Base-by-base conservation (phyloP, 2,888 invertebrate genomes). In the Ferrisia virgata region DNA sequence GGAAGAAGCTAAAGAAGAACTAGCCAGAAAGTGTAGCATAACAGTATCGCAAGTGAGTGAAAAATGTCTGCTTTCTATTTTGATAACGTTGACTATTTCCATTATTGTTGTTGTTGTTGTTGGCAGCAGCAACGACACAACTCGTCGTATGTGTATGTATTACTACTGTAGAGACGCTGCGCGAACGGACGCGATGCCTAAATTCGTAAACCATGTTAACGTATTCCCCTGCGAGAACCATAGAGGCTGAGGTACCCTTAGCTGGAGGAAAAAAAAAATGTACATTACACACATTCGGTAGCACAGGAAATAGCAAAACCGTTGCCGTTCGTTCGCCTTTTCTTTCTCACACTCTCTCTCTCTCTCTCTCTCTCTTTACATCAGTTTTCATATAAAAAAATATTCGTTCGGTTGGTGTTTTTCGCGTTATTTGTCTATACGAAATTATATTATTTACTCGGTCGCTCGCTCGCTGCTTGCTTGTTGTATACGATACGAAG, bases 1-100 rank as follows among this genome's bases (percentile, higher is more conserved):
- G 88, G 99, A 99, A 91, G 99, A 99, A 91, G 99, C 99, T 86
- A 99, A 99, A 90, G 99, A 99, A 91, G 99, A 99, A 89, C 92
- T 99, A 89, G 99, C 99, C 84, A 92, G 98, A 89, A 99, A 99
- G 90, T 99, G 99, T 90, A 97, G 98, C 89, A 99, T 99, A 89
- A 99, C 99, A 85, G 97, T 98, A 85, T 95, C 95, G 85, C 96
- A 96, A 93, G 97, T 97, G 88, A 89, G 90, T 87, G 69, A 53
- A 28, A 58, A 36, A 28, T 69, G 31, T 58, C 25, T 1, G 3
- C 13, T 39, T 22, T 8, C 72, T 28, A 84, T 43, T 6, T 22
- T 76, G 33, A 85, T 47, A 79, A n/a, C n/a, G n/a, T n/a, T n/a
- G n/a, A n/a, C 79, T 79, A 39, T 85, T 40, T 78, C 40, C 82